phyloP scores from a whole-genome alignment of 2,888 invertebrate species.

The Pachymerium ferrugineum region DNA sequence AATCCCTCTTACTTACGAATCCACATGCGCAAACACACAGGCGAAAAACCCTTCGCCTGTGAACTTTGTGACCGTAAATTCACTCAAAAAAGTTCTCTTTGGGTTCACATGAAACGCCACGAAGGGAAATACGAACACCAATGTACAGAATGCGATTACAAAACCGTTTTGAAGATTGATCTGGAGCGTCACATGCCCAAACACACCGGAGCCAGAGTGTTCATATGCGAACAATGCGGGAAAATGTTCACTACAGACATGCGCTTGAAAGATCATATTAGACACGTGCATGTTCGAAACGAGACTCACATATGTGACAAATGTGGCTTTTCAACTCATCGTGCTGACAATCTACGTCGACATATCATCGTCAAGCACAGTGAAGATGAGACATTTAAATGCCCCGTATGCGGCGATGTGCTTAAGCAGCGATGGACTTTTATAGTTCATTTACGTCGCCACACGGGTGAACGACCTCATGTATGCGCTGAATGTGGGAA shows the following conservation, averaged over 20 bases:
- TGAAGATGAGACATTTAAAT: conserved; percentile 39
- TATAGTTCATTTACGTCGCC: conserved; percentile 80
- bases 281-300: conserved; percentile 34
- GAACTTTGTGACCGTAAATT: neutral
- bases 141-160: conserved; percentile 34
- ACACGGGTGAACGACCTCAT: conserved; percentile 56
- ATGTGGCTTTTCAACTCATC: conserved; percentile 41
- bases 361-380: conserved; percentile 40
- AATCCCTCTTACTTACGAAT: conserved; percentile 12
- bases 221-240: conserved; percentile 72
- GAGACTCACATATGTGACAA: conserved; percentile 32
- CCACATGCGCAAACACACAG: conserved; percentile 32
- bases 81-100: conserved; percentile 24
- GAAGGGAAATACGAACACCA: conserved; percentile 29
- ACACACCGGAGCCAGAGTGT: conserved; percentile 52
- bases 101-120: conserved; percentile 34
- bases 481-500: conserved; percentile 36
- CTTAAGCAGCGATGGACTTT: conserved; percentile 40
- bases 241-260: conserved; percentile 90
- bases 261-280: conserved; percentile 73
- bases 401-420: conserved; percentile 41
- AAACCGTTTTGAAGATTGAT: conserved; percentile 32
- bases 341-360: conserved; percentile 39
- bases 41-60: conserved; percentile 28
- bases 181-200: conserved; percentile 32